Evolutionary conservation across 2,888 invertebrate genomes (phyloP).

Genomic region (Athrips mouffetella): DNA sequence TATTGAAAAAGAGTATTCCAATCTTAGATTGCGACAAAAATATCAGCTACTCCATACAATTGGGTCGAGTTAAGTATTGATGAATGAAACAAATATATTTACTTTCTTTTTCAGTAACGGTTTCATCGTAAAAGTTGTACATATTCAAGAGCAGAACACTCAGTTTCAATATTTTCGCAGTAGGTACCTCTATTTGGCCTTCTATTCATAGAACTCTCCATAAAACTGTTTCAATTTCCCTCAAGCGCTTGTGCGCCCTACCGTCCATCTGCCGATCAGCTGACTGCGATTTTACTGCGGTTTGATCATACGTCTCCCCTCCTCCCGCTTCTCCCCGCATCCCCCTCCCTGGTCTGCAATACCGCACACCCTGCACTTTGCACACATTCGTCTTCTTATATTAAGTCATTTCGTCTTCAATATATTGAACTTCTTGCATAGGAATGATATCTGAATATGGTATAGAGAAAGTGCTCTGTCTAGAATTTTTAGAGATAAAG

Average conservation of each 20-base stretch:
- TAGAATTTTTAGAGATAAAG: too few relatives aligned
- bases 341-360: neutral
- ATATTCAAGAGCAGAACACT: too few relatives aligned
- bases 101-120: too few relatives aligned
- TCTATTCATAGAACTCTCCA: neutral
- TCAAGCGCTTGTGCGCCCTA: neutral
- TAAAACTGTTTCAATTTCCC: constrained; percentile 3
- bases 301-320: constrained; percentile 5
- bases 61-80: too few relatives aligned
- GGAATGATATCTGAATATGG: neutral
- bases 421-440: constrained; percentile 5
- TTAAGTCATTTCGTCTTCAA: constrained; percentile 7
- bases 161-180: too few relatives aligned
- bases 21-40: too few relatives aligned
- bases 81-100: too few relatives aligned
- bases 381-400: constrained; percentile 5
- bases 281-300: constrained; percentile 14
- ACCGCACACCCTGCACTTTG: constrained; percentile 6
- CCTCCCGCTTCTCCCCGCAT: neutral
- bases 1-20: too few relatives aligned
- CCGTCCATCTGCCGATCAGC: constrained; percentile 3
- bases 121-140: too few relatives aligned
- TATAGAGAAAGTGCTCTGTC: too few relatives aligned
- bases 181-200: too few relatives aligned
- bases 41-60: too few relatives aligned